Conservation (phyloP, 2,888 invertebrate species). For the Acleris laterana region DNA sequence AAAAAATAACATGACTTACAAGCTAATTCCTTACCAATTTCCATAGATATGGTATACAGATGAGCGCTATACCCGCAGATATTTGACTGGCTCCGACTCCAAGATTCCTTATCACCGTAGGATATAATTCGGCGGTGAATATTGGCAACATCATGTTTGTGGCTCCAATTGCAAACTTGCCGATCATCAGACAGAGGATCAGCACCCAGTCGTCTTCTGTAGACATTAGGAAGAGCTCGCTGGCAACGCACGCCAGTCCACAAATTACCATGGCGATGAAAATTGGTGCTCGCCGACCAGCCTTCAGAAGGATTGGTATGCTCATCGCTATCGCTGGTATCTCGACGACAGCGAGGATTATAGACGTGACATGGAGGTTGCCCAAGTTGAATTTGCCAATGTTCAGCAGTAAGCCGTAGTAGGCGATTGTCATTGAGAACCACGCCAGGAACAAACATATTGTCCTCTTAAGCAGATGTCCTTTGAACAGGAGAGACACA, state of each 20-base stretch:
- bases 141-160: constrained; percentile 92
- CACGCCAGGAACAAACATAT: constrained; percentile 89
- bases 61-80: constrained; percentile 89
- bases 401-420: constrained; percentile 91
- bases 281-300: constrained; percentile 89
- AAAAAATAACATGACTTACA: neutral
- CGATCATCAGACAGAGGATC: constrained; percentile 90
- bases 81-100: constrained; percentile 91
- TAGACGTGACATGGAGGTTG: constrained; percentile 89
- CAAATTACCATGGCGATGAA: constrained; percentile 87
- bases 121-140: constrained; percentile 89
- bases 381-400: constrained; percentile 89
- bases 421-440: constrained; percentile 91
- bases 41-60: constrained; percentile 91
- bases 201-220: constrained; percentile 86
- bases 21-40: constrained; percentile 85
- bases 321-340: constrained; percentile 91
- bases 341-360: constrained; percentile 90
- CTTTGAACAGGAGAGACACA: constrained; percentile 87
- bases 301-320: constrained; percentile 89
- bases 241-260: constrained; percentile 88
- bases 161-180: constrained; percentile 91
- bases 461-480: constrained; percentile 87
- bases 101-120: constrained; percentile 88
- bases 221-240: constrained; percentile 81